Conservation (phyloP, 1,140 invertebrate species). For the Aricia agestis region DNA sequence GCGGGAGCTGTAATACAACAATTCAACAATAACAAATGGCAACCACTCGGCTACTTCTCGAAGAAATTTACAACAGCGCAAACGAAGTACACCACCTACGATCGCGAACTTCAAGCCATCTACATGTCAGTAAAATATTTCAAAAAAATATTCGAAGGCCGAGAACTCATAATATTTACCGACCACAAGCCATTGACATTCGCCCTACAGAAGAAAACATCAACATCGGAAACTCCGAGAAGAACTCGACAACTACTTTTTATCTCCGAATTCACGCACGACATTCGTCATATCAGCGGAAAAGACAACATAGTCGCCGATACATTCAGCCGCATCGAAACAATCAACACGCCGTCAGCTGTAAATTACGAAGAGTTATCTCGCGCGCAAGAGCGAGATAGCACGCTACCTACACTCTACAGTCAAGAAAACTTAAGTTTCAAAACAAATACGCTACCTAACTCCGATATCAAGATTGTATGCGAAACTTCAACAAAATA, state of each 20-base stretch:
- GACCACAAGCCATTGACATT: constrained; percentile 56
- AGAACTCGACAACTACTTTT: constrained; percentile 28
- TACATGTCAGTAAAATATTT: constrained; percentile 12
- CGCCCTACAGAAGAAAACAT: constrained; percentile 34
- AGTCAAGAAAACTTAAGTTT: too few species aligned
- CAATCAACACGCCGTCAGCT: constrained; percentile 5
- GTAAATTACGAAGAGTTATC: too few species aligned
- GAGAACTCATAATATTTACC: constrained; percentile 42
- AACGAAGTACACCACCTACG: not conserved
- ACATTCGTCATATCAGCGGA: constrained; percentile 29
- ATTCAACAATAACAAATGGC: not conserved
- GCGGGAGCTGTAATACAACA: not conserved
- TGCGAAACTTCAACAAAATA: too few species aligned
- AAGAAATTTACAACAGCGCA: constrained; percentile 4
- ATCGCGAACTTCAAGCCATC: not conserved
- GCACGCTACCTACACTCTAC: too few species aligned
- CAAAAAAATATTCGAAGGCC: constrained; percentile 36
- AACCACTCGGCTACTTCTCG: constrained; percentile 5
- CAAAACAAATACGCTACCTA: too few species aligned
- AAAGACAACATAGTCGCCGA: constrained; percentile 27
- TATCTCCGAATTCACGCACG: constrained; percentile 28
- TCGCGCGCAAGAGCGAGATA: too few species aligned
- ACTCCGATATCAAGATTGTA: too few species aligned
- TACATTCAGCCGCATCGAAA: constrained; percentile 25
- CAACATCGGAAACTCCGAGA: constrained; percentile 24